Conservation (phyloP, 2,797 vertebrate genomes). For the Artibeus jamaicensis region DNA sequence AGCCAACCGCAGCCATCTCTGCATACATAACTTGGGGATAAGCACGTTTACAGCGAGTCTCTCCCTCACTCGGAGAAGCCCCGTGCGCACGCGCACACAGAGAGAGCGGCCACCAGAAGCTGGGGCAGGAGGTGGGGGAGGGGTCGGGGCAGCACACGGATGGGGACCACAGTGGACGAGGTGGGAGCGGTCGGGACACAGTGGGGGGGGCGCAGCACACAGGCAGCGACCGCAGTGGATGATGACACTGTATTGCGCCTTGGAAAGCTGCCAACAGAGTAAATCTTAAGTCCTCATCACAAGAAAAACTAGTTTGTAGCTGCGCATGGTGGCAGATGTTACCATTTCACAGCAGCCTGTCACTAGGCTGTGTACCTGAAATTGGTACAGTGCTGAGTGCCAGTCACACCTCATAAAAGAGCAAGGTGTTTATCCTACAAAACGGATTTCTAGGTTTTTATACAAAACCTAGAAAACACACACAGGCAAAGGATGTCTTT, state of each 20-base stretch:
- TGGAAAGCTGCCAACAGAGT: background rate
- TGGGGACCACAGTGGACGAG: accelerated
- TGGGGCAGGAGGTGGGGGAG: accelerated
- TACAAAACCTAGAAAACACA: background rate
- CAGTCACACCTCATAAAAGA: background rate
- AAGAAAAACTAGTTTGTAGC: background rate
- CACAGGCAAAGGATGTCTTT: too few species aligned
- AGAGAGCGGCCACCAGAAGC: background rate
- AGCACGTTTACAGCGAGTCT: too few species aligned
- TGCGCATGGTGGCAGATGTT: too few species aligned
- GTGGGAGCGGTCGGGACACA: too few species aligned
- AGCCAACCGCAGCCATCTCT: background rate
- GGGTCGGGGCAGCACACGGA: too few species aligned
- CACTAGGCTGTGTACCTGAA: accelerated
- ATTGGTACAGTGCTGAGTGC: accelerated
- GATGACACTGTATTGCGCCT: accelerated
- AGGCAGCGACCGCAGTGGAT: accelerated
- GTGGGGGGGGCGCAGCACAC: too few species aligned
- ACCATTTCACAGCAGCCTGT: too few species aligned
- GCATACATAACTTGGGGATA: background rate
- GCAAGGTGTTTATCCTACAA: background rate
- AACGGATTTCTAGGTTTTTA: too few species aligned
- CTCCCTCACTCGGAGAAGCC: background rate
- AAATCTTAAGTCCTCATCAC: background rate
- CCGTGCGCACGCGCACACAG: accelerated